phyloP scores from a whole-genome alignment of 1,140 invertebrate genomes.

The Adelges cooleyi region DNA sequence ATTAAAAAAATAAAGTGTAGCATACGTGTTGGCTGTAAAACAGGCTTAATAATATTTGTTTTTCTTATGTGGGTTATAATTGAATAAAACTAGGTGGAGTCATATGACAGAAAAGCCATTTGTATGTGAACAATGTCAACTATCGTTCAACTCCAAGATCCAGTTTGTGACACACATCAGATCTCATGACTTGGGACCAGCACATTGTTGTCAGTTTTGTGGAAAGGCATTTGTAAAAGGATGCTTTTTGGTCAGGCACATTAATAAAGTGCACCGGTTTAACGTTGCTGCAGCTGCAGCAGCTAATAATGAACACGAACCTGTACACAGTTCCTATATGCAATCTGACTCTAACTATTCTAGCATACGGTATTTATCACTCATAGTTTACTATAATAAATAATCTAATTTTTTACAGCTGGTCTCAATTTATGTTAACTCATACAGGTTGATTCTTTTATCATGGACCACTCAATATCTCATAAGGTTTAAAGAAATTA shows the following conservation, averaged over 20 bases:
- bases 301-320: conserved; percentile 15
- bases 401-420: no score
- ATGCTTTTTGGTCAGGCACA: conserved; percentile 61
- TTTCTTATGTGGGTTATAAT: conserved; percentile 13
- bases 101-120: conserved; percentile 61
- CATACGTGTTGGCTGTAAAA: no score
- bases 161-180: conserved; percentile 62
- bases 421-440: no score
- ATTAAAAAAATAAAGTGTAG: no score
- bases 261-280: conserved; percentile 52
- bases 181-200: conserved; percentile 51
- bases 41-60: neutral
- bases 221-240: conserved; percentile 59
- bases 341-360: conserved; percentile 24
- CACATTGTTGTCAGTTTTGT: conserved; percentile 59
- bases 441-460: no score
- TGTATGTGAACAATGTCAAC: conserved; percentile 55
- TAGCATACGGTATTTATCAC: conserved; percentile 19
- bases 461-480: no score
- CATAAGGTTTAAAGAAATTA: no score
- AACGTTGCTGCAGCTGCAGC: conserved; percentile 36
- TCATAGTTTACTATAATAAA: no score
- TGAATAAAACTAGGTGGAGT: conserved; percentile 47
- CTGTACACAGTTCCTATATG: conserved; percentile 27
- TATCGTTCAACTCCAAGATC: conserved; percentile 56